A percentile compares a stretch with the other conserved stretches of the same genome.
phyloP scores from a whole-genome alignment of 1,140 invertebrate species.

The Patella vulgata region DNA sequence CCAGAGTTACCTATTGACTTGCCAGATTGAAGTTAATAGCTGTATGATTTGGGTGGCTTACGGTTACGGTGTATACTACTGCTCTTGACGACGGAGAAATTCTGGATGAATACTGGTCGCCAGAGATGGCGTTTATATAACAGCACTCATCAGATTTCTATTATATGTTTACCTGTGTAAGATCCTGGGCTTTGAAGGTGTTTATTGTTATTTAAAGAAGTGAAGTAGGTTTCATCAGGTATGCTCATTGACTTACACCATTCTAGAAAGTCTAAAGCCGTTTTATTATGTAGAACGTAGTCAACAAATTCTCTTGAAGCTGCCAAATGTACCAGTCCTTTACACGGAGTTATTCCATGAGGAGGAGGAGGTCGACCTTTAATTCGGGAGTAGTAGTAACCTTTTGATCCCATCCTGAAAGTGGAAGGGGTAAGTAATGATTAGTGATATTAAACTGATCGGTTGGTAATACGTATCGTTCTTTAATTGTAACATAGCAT shows the following conservation, averaged over 20 bases:
- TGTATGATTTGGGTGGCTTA: no score
- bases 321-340: constrained; percentile 50
- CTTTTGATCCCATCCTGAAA: background rate
- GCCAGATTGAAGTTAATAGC: no score
- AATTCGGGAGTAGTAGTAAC: constrained; percentile 6
- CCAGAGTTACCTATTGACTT: no score
- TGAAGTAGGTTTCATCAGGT: constrained; percentile 56
- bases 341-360: constrained; percentile 36
- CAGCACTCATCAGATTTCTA: background rate
- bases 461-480: background rate
- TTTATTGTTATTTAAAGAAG: constrained; percentile 44
- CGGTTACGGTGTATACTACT: background rate
- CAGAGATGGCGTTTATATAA: background rate
- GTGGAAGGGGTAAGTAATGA: background rate
- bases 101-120: background rate
- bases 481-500: background rate
- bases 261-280: constrained; percentile 36
- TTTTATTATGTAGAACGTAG: constrained; percentile 35
- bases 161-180: constrained; percentile 32
- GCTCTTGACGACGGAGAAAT: background rate
- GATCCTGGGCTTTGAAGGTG: constrained; percentile 37
- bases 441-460: background rate
- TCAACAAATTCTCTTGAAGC: constrained; percentile 47
- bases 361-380: constrained; percentile 21
- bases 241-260: constrained; percentile 43